Evolutionary conservation across 2,888 invertebrate genomes (phyloP), one percentile per base, ranked within the genome.

Genomic region (Heliconius cydno): DNA sequence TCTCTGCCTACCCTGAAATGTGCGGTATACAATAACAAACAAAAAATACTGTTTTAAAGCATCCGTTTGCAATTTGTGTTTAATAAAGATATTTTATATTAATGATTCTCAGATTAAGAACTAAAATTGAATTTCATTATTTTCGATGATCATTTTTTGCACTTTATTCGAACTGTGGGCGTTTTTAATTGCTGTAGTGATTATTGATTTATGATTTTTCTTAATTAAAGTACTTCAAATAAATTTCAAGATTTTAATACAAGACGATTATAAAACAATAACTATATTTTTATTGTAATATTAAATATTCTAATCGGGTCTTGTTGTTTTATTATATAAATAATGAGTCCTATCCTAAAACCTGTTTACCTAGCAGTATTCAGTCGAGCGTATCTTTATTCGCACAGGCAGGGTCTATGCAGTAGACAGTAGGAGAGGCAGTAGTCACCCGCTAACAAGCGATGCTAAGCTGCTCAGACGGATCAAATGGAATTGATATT

Each of bases 321-420:
- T 82, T 66, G 80, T 81, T 77, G 82, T 82, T 78, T 77, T 77
- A 83, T 84, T 85, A 86, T 87, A 87, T 90, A 89, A 89, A 91
- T 87, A 88, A 88, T 90, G 90, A 92, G 90, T 90, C 88, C 88
- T 91, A 90, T 87, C 88, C 88, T 86, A 83, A 85, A 88, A 88
- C 86, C 87, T 84, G 88, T 88, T 90, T 88, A 89, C 87, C 89
- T 86, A 83, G 85, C 86, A 88, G 89, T 89, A 91, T 84, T 83
- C 84, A 84, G 81, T 80, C 82, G 81, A 78, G 80, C 83, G 83
- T 79, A 81, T 82, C 81, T 82, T 79, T 81, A 82, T 82, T 82
- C 82, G 82, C 82, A 81, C 82, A 82, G 78, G 74, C 82, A 82
- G 76, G 70, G 80, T 77, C 79, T 72, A 79, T 67, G 76, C 67